Percentiles rank a stretch among this genome's conserved stretches.
Evolutionary conservation across 2,797 vertebrate species (phyloP).

Genomic region (Phoebastria nigripes): DNA sequence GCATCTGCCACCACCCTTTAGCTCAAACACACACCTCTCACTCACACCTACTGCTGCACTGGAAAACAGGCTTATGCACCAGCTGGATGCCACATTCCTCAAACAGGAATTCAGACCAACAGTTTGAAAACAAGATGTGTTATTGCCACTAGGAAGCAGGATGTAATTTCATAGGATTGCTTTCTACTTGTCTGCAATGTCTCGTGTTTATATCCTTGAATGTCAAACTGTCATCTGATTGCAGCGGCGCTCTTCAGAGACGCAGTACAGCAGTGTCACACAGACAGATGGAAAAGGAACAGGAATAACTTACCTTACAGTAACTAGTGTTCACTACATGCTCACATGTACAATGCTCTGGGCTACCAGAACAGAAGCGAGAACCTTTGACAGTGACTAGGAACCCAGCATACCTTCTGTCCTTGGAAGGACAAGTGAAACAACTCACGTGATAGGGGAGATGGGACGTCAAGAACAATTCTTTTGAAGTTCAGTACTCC

Average conservation of each 20-base stretch:
- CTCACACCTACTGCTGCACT: not conserved
- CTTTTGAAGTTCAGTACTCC: not conserved
- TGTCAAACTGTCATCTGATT: conserved; percentile 54
- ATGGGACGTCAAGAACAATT: not conserved
- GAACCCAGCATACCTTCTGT: not conserved
- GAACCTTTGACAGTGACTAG: not conserved
- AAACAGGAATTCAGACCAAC: not conserved
- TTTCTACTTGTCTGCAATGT: conserved; percentile 29
- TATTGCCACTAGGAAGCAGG: conserved; percentile 49
- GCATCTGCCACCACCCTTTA: not conserved
- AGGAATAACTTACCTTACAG: not conserved
- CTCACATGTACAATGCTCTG: not conserved
- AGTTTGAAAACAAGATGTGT: conserved; percentile 38
- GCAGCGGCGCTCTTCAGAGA: not conserved
- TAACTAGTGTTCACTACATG: not conserved
- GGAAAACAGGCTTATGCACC: not conserved
- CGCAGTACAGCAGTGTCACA: not conserved
- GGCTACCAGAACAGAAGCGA: not conserved
- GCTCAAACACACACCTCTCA: not conserved
- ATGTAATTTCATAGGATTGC: conserved; percentile 67
- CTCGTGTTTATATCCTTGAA: conserved; percentile 36
- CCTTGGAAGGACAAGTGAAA: not conserved
- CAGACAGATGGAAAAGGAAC: not conserved
- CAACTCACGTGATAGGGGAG: not conserved
- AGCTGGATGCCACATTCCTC: conserved; percentile 10